Percentiles rank a stretch among this genome's conserved stretches.
phyloP scores from a whole-genome alignment of 2,113 vertebrate species.

The Bolborhynchus lineola region DNA sequence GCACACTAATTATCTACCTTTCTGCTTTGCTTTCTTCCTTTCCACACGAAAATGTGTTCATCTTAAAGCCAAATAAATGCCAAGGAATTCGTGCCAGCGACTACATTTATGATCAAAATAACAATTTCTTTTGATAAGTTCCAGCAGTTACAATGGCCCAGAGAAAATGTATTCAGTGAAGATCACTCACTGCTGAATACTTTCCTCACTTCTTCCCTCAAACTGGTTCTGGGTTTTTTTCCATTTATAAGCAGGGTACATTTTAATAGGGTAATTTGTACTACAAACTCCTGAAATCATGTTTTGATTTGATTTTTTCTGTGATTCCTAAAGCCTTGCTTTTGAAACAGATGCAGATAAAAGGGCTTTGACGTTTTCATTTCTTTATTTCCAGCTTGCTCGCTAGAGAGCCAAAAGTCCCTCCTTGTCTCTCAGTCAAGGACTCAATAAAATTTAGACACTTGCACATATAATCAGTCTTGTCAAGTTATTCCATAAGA shows the following conservation, averaged over 20 bases:
- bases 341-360: neutral
- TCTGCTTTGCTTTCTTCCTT: neutral
- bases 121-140: slow-evolving; percentile 41
- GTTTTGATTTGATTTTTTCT: neutral
- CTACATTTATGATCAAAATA: slow-evolving; percentile 51
- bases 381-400: slow-evolving; percentile 2
- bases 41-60: neutral
- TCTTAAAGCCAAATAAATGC: slow-evolving; percentile 37
- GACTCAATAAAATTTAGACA: neutral
- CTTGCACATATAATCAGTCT: neutral
- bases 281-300: slow-evolving; percentile 26
- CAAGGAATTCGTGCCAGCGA: slow-evolving; percentile 39
- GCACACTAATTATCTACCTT: slow-evolving; percentile 7
- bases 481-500: neutral
- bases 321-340: neutral
- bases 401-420: slow-evolving; percentile 22
- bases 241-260: neutral
- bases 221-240: neutral
- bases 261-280: slow-evolving; percentile 54
- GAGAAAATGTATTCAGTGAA: slow-evolving; percentile 49
- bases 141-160: slow-evolving; percentile 34
- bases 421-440: slow-evolving; percentile 7
- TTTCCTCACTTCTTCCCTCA: slow-evolving; percentile 9
- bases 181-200: slow-evolving; percentile 35
- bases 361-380: neutral